phyloP scores from a whole-genome alignment of 2,797 vertebrate genomes.

The Ceryle rudis region DNA sequence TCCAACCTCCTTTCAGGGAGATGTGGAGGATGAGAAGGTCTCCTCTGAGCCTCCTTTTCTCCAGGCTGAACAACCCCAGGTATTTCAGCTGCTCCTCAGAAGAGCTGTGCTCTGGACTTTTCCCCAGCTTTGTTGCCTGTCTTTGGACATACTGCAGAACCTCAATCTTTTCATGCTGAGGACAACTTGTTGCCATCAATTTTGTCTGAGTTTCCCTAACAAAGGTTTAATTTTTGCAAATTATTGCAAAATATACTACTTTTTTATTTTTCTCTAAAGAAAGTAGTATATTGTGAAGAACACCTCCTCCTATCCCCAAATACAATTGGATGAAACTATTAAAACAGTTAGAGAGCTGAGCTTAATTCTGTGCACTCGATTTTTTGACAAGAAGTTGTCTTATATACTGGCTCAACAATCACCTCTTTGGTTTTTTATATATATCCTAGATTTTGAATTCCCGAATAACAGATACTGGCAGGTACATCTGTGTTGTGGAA shows the following conservation, averaged over 20 bases:
- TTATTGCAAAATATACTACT: background rate
- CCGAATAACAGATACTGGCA: conserved; percentile 90
- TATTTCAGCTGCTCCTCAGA: background rate
- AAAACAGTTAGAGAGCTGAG: background rate
- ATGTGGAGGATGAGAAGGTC: too few species aligned
- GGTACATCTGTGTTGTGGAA: conserved; percentile 89
- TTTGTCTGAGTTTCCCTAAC: background rate
- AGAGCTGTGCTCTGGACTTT: background rate
- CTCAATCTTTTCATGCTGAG: background rate
- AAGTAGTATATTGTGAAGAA: background rate
- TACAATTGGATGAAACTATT: background rate
- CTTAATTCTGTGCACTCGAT: background rate
- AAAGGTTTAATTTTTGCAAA: background rate
- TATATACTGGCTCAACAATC: background rate
- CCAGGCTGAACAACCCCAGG: too few species aligned
- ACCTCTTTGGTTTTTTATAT: background rate
- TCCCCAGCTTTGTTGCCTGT: background rate
- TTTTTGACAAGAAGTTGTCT: background rate
- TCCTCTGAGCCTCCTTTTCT: too few species aligned
- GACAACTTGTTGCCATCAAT: background rate
- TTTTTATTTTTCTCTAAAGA: background rate
- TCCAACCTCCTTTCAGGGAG: too few species aligned
- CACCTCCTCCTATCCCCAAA: background rate
- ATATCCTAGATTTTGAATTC: conserved; percentile 85
- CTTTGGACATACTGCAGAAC: background rate